These are phyloP conservation scores for Caenorhabditis drosophilae DNA, from an alignment of 2,888 invertebrate genomes.

Conservation along the genomic window DNA sequence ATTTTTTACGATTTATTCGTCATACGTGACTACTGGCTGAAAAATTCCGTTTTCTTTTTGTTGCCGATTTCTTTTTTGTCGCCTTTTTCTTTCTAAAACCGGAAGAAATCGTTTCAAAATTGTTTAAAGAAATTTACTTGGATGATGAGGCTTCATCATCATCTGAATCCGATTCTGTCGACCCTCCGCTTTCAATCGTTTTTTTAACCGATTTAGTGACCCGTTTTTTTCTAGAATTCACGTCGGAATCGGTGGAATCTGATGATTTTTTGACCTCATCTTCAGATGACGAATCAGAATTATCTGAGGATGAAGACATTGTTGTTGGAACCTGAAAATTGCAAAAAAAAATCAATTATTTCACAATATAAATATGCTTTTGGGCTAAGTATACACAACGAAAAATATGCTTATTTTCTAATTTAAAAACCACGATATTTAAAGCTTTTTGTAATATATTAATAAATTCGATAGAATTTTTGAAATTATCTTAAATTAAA, in stretches of 20 bases:
- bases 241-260: constrained; percentile 20
- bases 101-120: neutral
- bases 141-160: constrained; percentile 6
- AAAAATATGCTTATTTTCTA: too few relatives aligned
- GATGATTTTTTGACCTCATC: constrained; percentile 13
- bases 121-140: constrained; percentile 1
- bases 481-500: too few relatives aligned
- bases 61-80: constrained; percentile 18
- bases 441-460: too few relatives aligned
- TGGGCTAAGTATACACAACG: too few relatives aligned
- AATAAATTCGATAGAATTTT: too few relatives aligned
- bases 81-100: constrained; percentile 11
- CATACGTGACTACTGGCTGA: constrained; percentile 23
- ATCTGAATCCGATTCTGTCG: constrained; percentile 25
- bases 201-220: constrained; percentile 8
- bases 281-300: constrained; percentile 18
- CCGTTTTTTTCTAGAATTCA: neutral
- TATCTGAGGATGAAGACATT: constrained; percentile 7
- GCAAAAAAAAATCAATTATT: too few relatives aligned
- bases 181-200: constrained; percentile 9
- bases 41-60: constrained; percentile 19
- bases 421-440: too few relatives aligned
- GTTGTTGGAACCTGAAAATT: neutral
- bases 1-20: neutral
- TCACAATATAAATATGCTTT: too few relatives aligned